phyloP scores from a whole-genome alignment of 2,797 vertebrate species.

The Serranus cabrilla region DNA sequence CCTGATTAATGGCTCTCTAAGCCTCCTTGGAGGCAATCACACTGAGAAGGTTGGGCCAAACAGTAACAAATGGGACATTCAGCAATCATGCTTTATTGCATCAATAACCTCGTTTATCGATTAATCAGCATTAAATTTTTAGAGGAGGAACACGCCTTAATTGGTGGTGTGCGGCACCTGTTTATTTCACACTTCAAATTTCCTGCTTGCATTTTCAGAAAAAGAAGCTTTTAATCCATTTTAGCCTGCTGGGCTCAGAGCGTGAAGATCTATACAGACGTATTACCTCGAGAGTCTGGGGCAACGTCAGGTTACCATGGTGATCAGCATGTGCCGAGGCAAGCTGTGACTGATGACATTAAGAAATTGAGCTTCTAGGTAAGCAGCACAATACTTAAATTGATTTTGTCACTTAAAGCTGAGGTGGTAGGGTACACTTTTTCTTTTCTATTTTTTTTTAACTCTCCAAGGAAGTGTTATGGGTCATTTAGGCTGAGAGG shows the following conservation, averaged over 20 bases:
- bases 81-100: constrained; percentile 65
- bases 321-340: constrained; percentile 41
- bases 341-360: constrained; percentile 44
- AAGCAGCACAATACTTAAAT: constrained; percentile 43
- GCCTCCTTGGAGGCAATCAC: constrained; percentile 68
- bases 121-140: constrained; percentile 64
- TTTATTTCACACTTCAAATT: constrained; percentile 34
- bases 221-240: constrained; percentile 27
- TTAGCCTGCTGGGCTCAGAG: constrained; percentile 16
- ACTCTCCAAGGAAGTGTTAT: constrained; percentile 45
- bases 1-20: constrained; percentile 79
- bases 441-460: constrained; percentile 24
- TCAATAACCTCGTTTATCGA: constrained; percentile 69
- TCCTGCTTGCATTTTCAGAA: constrained; percentile 30
- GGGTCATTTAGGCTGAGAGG: constrained; percentile 63
- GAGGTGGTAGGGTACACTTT: constrained; percentile 17
- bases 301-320: constrained; percentile 48
- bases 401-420: constrained; percentile 51
- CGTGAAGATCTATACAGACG: constrained; percentile 21
- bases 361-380: constrained; percentile 45
- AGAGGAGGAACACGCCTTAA: constrained; percentile 43
- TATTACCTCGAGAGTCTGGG: constrained; percentile 4
- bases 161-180: constrained; percentile 26
- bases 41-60: constrained; percentile 59
- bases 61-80: constrained; percentile 66